phyloP scores from a whole-genome alignment of 2,113 vertebrate genomes.

The Ardeotis arabs region DNA sequence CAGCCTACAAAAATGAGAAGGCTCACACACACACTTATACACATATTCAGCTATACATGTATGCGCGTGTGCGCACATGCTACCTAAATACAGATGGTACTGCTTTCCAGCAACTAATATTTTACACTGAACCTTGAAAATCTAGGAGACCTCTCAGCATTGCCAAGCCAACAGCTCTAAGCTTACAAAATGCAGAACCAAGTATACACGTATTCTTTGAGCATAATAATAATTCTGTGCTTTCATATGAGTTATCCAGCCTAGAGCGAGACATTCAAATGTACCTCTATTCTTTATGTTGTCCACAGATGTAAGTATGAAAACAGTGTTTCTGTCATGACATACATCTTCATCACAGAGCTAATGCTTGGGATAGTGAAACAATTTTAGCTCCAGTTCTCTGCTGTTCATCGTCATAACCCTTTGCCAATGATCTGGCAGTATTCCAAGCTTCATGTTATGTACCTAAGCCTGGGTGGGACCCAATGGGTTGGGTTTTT shows the following conservation, averaged over 20 bases:
- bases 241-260: neutral
- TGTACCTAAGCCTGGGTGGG: neutral
- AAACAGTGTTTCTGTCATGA: neutral
- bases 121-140: neutral
- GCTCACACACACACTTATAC: neutral
- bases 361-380: neutral
- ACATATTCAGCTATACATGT: rapidly evolving
- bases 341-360: neutral
- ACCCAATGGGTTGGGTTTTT: neutral
- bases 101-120: neutral
- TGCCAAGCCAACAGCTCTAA: neutral
- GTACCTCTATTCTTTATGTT: neutral
- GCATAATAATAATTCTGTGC: neutral
- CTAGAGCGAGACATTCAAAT: neutral
- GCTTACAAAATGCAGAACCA: neutral
- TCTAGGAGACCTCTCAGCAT: neutral
- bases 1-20: neutral
- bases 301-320: neutral
- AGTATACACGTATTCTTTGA: neutral
- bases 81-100: neutral
- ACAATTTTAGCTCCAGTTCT: neutral
- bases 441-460: neutral
- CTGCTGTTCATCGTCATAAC: neutral
- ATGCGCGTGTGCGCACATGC: neutral
- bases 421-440: neutral